Base-by-base conservation (phyloP, 2,113 vertebrate species). In the Scopus umbretta region DNA sequence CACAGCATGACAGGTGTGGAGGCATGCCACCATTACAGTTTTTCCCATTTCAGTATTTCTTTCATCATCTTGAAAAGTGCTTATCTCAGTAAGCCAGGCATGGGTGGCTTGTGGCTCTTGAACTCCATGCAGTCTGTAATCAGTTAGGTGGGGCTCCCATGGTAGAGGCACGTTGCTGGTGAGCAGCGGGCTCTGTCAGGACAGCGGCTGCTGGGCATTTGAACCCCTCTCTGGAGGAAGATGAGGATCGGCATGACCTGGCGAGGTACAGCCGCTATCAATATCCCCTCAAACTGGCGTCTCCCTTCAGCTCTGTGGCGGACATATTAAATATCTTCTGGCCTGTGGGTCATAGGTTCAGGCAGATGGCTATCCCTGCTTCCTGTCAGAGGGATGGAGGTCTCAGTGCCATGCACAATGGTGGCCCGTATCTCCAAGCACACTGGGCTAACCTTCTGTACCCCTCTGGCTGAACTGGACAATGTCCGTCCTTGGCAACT, bases 1-100 rank as follows among this genome's bases (percentile, higher is more conserved):
- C 72, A 71, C 63, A 96, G 90, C 90, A 55, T 95, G 95, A 96
- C 95, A 97, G 88, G 88, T 97, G 92, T 96, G 95, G 90, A 96
- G 96, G 95, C 86, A 94, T 36, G 58, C 86, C 76, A 93, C 96
- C 75, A 55, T 82, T 79, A 91, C 76, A 2, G 34, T 86, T 91
- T 94, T 94, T 94, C 68, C 68, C 92, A 67, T 78, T 91, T 93
- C 79, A 80, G 59, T 55, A 67, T 72, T 95, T 86, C 67, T 94
- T 95, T 85, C n/a, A 9, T 55, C 0, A 0, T 82, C 87, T 82
- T 82, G 78, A 82, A 90, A 95, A 94, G 56, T 26, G 84, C 65
- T 80, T 89, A 63, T 92, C 65, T 79, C 29, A 22, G 65, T 45
- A 34, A 92, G 40, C n/a, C 68, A 59, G 80, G 55, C 67, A 34